Percentiles rank a stretch among this genome's conserved stretches.
Evolutionary conservation across 2,113 vertebrate species (phyloP).

Genomic region (Eptesicus fuscus): DNA sequence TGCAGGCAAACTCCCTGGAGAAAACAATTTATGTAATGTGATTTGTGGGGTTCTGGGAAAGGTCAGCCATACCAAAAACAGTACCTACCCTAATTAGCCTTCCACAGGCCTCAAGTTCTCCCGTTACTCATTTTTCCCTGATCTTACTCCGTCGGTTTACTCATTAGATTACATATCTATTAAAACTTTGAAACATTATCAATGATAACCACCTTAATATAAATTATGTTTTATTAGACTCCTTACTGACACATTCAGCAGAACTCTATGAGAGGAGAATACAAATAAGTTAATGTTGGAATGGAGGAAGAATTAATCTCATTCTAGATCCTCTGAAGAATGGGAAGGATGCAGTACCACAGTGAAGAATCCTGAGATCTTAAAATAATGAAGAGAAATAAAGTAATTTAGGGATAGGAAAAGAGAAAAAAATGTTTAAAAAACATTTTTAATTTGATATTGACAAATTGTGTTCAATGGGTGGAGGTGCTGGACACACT

Average conservation of each 20-base stretch:
- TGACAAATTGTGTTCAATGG: too few relatives aligned
- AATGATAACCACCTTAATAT: not conserved
- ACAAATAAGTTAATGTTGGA: not conserved
- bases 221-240: not conserved
- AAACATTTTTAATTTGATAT: too few relatives aligned
- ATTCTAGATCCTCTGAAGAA: not conserved
- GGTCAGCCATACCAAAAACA: not conserved
- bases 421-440: not conserved
- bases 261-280: not conserved
- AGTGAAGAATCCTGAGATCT: not conserved
- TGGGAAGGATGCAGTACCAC: not conserved
- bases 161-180: not conserved
- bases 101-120: not conserved
- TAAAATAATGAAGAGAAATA: not conserved
- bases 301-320: not conserved
- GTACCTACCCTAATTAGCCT: slow-evolving; percentile 2
- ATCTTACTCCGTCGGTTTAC: not conserved
- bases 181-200: not conserved
- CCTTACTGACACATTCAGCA: not conserved
- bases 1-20: slow-evolving; percentile 41
- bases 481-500: not conserved
- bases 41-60: slow-evolving; percentile 59
- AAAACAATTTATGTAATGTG: slow-evolving; percentile 39
- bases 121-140: not conserved
- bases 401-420: not conserved